Percentiles rank a stretch among this genome's conserved stretches.
Evolutionary conservation across 2,888 invertebrate species (phyloP).

Genomic region (Diarsia rubi): DNA sequence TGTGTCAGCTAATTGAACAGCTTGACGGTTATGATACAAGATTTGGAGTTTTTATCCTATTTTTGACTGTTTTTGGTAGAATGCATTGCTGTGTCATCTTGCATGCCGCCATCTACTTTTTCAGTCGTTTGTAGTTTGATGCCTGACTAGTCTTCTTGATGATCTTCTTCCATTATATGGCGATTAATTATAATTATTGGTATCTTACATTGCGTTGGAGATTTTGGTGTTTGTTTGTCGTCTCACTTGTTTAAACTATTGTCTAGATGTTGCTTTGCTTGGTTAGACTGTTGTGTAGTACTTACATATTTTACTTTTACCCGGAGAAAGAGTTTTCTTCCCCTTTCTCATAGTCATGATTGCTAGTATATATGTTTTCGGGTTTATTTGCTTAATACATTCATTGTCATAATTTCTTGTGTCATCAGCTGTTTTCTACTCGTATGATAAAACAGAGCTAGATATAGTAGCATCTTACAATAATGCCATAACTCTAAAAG

Average conservation of each 20-base stretch:
- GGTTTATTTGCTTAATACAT: background rate
- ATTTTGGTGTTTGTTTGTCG: background rate
- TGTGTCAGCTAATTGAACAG: constrained; percentile 3
- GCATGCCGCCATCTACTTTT: background rate
- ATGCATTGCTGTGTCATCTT: background rate
- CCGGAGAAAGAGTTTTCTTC: background rate
- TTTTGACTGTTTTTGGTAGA: background rate
- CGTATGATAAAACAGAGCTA: background rate
- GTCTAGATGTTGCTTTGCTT: background rate
- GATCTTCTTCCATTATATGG: background rate
- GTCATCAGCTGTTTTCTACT: background rate
- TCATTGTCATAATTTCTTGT: background rate
- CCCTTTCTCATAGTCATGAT: background rate
- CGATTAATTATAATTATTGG: background rate
- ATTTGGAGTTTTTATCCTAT: background rate
- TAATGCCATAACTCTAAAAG: constrained; percentile 12
- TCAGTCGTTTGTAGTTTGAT: background rate
- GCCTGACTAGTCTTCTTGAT: no score
- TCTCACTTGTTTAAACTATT: background rate
- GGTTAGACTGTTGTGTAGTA: background rate
- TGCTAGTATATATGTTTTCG: background rate
- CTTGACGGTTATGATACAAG: background rate
- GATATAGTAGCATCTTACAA: background rate
- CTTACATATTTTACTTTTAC: background rate
- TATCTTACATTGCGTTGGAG: background rate